phyloP scores from a whole-genome alignment of 2,797 vertebrate genomes.

The Prionace glauca region DNA sequence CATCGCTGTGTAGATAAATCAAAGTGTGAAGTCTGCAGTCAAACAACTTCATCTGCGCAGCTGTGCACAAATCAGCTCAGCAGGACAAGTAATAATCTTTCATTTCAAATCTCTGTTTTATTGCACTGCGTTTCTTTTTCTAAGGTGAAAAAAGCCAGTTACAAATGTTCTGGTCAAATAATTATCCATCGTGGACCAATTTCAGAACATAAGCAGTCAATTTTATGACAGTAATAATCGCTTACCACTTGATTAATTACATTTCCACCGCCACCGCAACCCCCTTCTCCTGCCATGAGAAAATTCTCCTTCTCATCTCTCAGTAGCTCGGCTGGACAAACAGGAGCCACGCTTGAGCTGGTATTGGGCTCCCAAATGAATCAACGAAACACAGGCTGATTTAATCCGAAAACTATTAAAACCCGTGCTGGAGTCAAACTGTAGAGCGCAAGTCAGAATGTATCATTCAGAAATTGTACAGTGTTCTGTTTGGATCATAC shows the following conservation, averaged over 20 bases:
- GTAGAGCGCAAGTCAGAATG: not conserved
- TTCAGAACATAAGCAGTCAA: slow-evolving; percentile 31
- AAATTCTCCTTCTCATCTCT: slow-evolving; percentile 1
- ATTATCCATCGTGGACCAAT: slow-evolving; percentile 20
- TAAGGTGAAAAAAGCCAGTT: slow-evolving; percentile 26
- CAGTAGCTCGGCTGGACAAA: slow-evolving; percentile 12
- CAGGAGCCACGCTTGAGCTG: not conserved
- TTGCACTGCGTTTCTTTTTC: slow-evolving; percentile 17
- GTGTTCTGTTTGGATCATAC: not conserved
- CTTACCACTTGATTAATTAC: slow-evolving; percentile 31
- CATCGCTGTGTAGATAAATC: slow-evolving; percentile 39
- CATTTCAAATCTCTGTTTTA: slow-evolving; percentile 32
- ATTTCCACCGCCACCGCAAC: not conserved
- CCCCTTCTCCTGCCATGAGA: not conserved
- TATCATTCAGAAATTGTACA: not conserved
- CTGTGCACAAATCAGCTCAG: slow-evolving; percentile 36
- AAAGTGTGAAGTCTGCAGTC: slow-evolving; percentile 33
- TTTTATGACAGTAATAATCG: slow-evolving; percentile 35
- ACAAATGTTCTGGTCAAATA: slow-evolving; percentile 37
- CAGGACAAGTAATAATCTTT: slow-evolving; percentile 35
- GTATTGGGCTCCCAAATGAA: slow-evolving; percentile 18
- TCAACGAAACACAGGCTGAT: not conserved
- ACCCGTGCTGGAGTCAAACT: not conserved
- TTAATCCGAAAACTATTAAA: slow-evolving; percentile 1
- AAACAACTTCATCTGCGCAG: slow-evolving; percentile 41